Evolutionary conservation across 2,113 vertebrate genomes (phyloP).

Genomic region (Piaya cayana): DNA sequence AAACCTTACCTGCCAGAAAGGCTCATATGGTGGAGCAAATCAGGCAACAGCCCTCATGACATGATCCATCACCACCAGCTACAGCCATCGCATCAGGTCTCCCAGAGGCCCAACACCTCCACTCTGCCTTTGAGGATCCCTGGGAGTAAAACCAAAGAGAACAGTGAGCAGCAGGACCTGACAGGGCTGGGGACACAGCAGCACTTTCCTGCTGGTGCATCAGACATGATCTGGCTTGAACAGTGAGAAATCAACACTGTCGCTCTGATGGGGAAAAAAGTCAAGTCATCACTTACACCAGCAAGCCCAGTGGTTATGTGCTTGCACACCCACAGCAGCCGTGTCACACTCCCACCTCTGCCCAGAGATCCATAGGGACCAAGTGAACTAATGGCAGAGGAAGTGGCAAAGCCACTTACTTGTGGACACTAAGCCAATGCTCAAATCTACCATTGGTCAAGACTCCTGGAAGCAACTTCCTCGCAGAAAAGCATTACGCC

Average conservation of each 20-base stretch:
- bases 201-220: slow-evolving; percentile 46
- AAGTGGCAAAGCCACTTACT: no score
- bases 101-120: neutral
- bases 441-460: no score
- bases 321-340: neutral
- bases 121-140: neutral
- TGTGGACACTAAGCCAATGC: no score
- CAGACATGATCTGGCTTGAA: slow-evolving; percentile 74
- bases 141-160: fast-evolving
- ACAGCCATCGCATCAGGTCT: neutral
- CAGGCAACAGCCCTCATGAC: neutral
- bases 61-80: neutral
- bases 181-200: neutral
- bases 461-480: no score
- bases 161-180: neutral
- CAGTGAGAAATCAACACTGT: slow-evolving; percentile 70
- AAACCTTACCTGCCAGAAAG: no score
- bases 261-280: slow-evolving; percentile 80
- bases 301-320: neutral
- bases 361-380: no score
- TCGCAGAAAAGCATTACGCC: no score
- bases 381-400: no score
- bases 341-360: no score
- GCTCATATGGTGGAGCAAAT: neutral
- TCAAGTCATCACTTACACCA: slow-evolving; percentile 71